A percentile compares a stretch with the other conserved stretches of the same genome.
Conservation (phyloP, 2,888 invertebrate genomes). For the Lasioglossum marginatum region DNA sequence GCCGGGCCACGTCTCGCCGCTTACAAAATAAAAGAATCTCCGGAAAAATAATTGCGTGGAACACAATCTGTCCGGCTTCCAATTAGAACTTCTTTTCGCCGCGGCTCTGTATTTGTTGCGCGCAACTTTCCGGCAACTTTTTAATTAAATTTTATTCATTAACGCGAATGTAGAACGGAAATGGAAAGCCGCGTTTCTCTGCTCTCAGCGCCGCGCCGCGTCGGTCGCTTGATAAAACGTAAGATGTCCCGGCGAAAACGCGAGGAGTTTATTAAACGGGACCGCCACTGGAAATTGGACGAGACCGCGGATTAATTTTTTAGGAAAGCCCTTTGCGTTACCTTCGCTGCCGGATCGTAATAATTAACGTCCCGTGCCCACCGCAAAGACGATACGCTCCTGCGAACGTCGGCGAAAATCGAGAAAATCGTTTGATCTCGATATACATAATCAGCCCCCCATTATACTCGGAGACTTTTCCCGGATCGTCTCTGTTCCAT, state of each 20-base stretch:
- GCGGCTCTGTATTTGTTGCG: conserved; percentile 51
- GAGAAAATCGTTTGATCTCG: not conserved
- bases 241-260: conserved; percentile 29
- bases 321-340: conserved; percentile 15
- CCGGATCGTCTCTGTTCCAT: not conserved
- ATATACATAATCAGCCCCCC: not conserved
- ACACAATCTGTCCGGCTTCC: conserved; percentile 54
- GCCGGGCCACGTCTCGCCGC: not conserved
- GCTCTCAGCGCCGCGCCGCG: not conserved
- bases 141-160: conserved; percentile 65
- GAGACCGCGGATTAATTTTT: conserved; percentile 26
- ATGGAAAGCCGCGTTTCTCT: conserved; percentile 8
- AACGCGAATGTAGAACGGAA: conserved; percentile 33
- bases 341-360: not conserved
- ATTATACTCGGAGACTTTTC: not conserved
- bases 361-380: conserved; percentile 15
- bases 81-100: conserved; percentile 59
- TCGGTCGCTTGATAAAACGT: conserved; percentile 29
- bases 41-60: conserved; percentile 56
- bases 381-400: not conserved
- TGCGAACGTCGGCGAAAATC: not conserved
- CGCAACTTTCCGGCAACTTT: conserved; percentile 48
- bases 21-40: conserved; percentile 31
- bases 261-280: conserved; percentile 22
- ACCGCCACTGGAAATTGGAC: conserved; percentile 16